phyloP scores from a whole-genome alignment of 1,140 invertebrate genomes.

The Brachionus paranguensis region DNA sequence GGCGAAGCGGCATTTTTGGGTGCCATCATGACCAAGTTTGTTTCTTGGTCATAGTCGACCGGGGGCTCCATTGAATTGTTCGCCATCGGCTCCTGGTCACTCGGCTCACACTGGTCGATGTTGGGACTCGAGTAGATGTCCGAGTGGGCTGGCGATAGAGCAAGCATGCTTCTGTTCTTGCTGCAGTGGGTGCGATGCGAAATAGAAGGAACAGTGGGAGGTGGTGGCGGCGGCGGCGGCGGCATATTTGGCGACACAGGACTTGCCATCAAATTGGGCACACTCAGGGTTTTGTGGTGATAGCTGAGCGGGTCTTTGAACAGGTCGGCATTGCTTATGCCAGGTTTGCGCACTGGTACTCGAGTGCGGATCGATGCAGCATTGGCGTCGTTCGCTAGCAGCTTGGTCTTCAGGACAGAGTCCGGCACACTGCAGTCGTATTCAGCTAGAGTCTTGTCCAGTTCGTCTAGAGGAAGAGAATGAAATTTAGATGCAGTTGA shows the following conservation, averaged over 20 bases:
- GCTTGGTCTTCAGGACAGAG: not conserved
- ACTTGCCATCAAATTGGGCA: not conserved
- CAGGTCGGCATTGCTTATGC: not conserved
- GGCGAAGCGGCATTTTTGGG: not conserved
- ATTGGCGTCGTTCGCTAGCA: conserved; percentile 11
- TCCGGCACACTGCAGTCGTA: conserved; percentile 6
- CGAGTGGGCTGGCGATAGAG: not conserved
- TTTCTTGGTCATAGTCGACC: conserved; percentile 1
- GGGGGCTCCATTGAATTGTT: not conserved
- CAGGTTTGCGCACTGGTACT: conserved; percentile 26
- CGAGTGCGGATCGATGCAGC: conserved; percentile 16
- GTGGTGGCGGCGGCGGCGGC: not conserved
- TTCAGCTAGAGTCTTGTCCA: conserved; percentile 26
- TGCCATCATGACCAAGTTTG: not conserved
- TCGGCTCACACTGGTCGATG: not conserved
- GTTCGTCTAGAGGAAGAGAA: not conserved
- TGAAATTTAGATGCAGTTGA: not conserved
- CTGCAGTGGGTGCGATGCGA: not conserved
- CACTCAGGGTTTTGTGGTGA: not conserved
- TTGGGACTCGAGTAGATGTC: not conserved
- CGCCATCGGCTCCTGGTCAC: not conserved
- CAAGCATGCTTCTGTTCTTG: not conserved
- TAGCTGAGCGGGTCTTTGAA: not conserved
- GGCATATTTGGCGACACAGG: conserved; percentile 5
- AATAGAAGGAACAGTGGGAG: not conserved